These are phyloP conservation scores for Drosophila eohydei DNA, from an alignment of 2,888 invertebrate species.

Conservation along the genomic window DNA sequence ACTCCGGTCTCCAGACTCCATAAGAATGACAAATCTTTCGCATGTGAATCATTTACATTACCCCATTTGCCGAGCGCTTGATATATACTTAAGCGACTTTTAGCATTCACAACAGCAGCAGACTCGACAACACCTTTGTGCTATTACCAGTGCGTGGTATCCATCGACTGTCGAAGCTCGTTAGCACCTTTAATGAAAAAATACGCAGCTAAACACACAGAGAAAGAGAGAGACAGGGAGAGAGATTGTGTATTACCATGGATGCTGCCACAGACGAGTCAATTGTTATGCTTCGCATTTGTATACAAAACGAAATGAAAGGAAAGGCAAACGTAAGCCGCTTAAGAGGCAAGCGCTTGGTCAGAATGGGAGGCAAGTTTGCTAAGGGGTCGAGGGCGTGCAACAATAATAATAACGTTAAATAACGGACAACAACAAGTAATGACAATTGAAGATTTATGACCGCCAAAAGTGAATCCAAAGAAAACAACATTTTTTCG, in stretches of 20 bases:
- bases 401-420: conserved; percentile 62
- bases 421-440: conserved; percentile 63
- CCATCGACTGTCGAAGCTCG: conserved; percentile 58
- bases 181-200: conserved; percentile 53
- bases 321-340: conserved; percentile 43
- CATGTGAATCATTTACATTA: conserved; percentile 29
- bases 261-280: conserved; percentile 28
- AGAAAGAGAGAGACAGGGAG: not conserved
- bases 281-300: conserved; percentile 40
- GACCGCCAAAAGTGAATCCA: conserved; percentile 20
- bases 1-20: not conserved
- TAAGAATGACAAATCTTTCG: conserved; percentile 42
- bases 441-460: conserved; percentile 66
- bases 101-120: conserved; percentile 6
- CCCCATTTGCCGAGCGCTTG: conserved; percentile 8
- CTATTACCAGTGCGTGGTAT: conserved; percentile 42
- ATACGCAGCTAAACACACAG: not conserved
- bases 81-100: conserved; percentile 50
- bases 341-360: conserved; percentile 15
- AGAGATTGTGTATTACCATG: conserved; percentile 1
- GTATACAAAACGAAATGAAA: conserved; percentile 24
- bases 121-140: conserved; percentile 32
- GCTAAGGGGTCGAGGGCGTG: conserved; percentile 13
- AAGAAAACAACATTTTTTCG: conserved; percentile 26
- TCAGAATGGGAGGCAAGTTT: not conserved